Conservation (phyloP, 1,140 invertebrate genomes). For the Drosophila paulistorum region DNA sequence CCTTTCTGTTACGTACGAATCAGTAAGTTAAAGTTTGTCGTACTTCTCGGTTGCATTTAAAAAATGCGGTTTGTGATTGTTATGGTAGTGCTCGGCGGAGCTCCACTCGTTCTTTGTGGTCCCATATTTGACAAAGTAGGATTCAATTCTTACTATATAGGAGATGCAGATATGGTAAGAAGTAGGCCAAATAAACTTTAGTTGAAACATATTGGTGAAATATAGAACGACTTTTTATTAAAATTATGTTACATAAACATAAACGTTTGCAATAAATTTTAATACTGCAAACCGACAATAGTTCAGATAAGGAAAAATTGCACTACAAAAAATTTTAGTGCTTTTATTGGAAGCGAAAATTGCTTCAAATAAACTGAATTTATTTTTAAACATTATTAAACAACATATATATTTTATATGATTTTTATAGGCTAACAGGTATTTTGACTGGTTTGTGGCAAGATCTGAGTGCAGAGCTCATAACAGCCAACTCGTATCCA, state of each 20-base stretch:
- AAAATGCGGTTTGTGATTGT: background rate
- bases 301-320: too few relatives aligned
- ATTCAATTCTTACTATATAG: slow-evolving; percentile 29
- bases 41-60: too few relatives aligned
- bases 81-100: background rate
- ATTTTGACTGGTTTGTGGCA: slow-evolving; percentile 47
- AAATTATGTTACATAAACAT: too few relatives aligned
- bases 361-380: too few relatives aligned
- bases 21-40: too few relatives aligned
- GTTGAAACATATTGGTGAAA: too few relatives aligned
- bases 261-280: too few relatives aligned
- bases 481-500: slow-evolving; percentile 28
- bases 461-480: slow-evolving; percentile 26
- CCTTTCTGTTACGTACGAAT: too few relatives aligned
- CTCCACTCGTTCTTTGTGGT: background rate
- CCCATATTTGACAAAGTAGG: slow-evolving; percentile 17
- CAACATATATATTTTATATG: background rate
- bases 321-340: too few relatives aligned
- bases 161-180: slow-evolving; percentile 21
- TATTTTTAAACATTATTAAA: background rate
- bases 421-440: background rate
- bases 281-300: too few relatives aligned
- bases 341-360: too few relatives aligned
- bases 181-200: background rate
- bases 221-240: too few relatives aligned